These are phyloP conservation scores for Podarcis lilfordi DNA, from an alignment of 2,797 vertebrate species.

Conservation along the genomic window DNA sequence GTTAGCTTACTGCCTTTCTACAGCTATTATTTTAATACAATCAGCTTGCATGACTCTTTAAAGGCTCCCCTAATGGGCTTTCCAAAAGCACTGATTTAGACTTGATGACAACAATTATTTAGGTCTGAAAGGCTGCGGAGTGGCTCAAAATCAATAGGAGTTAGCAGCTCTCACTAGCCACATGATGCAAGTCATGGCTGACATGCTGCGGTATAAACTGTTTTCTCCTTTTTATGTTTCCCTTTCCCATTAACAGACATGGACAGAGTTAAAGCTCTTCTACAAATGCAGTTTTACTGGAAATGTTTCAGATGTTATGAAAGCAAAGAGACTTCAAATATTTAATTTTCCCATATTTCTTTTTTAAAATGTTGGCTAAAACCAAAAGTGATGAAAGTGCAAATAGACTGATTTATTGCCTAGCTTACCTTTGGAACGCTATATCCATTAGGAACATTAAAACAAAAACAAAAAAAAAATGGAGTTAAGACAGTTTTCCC, in stretches of 20 bases:
- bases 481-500: too few relatives aligned
- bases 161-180: slow-evolving; percentile 31
- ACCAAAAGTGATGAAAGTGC: not conserved
- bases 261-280: slow-evolving; percentile 6
- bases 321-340: not conserved
- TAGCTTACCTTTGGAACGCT: not conserved
- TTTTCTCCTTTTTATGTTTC: slow-evolving; percentile 11
- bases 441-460: not conserved
- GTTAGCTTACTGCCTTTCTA: slow-evolving; percentile 25
- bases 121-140: slow-evolving; percentile 20
- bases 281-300: not conserved
- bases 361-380: not conserved
- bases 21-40: slow-evolving; percentile 40
- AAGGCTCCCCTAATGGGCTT: slow-evolving; percentile 29
- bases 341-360: slow-evolving; percentile 3
- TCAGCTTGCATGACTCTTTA: slow-evolving; percentile 24
- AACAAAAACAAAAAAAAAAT: too few relatives aligned
- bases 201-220: slow-evolving; percentile 26
- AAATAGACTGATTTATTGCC: not conserved
- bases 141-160: slow-evolving; percentile 42
- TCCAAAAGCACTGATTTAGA: slow-evolving; percentile 25
- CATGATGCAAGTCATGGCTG: slow-evolving; percentile 1
- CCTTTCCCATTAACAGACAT: not conserved
- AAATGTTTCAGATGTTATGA: slow-evolving; percentile 13
- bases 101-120: slow-evolving; percentile 32